Evolutionary conservation across 1,140 invertebrate genomes (phyloP).

Genomic region (Drosophila repleta): DNA sequence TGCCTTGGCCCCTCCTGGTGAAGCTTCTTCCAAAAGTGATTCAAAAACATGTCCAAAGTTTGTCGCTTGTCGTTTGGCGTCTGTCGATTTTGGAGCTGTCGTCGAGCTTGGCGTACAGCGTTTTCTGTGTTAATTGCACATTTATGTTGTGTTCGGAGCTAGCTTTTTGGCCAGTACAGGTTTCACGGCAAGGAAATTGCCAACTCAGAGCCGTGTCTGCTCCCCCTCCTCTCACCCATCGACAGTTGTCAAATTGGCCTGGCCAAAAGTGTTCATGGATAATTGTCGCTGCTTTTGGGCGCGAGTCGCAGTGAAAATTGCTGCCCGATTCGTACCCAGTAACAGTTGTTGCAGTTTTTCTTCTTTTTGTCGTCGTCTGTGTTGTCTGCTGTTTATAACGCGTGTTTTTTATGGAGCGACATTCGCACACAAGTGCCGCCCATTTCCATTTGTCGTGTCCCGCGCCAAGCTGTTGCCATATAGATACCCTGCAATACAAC

Average conservation of each 20-base stretch:
- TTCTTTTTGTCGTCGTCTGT: constrained; percentile 5
- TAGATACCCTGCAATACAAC: neutral
- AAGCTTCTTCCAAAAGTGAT: constrained; percentile 32
- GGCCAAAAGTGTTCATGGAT: constrained; percentile 61
- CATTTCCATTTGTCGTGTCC: constrained; percentile 69
- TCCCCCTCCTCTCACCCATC: neutral
- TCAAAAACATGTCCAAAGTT: constrained; percentile 26
- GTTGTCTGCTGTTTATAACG: constrained; percentile 26
- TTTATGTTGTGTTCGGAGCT: constrained; percentile 35
- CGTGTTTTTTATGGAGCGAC: constrained; percentile 52
- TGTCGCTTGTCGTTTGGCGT: neutral
- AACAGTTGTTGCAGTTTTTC: constrained; percentile 2
- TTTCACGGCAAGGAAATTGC: constrained; percentile 61
- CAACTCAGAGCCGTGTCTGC: constrained; percentile 1
- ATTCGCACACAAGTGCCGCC: constrained; percentile 56
- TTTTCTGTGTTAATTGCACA: constrained; percentile 66
- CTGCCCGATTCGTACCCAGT: constrained; percentile 2
- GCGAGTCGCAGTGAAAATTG: constrained; percentile 67
- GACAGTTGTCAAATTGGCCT: constrained; percentile 39
- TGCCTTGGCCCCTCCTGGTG: neutral
- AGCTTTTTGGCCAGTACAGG: constrained; percentile 54
- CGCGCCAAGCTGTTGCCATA: neutral
- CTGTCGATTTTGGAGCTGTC: constrained; percentile 31
- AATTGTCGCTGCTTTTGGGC: constrained; percentile 66
- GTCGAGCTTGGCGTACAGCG: constrained; percentile 19